A percentile compares a stretch with the other conserved stretches of the same genome.
phyloP scores from a whole-genome alignment of 2,797 vertebrate species.

The Bovichtus diacanthus region DNA sequence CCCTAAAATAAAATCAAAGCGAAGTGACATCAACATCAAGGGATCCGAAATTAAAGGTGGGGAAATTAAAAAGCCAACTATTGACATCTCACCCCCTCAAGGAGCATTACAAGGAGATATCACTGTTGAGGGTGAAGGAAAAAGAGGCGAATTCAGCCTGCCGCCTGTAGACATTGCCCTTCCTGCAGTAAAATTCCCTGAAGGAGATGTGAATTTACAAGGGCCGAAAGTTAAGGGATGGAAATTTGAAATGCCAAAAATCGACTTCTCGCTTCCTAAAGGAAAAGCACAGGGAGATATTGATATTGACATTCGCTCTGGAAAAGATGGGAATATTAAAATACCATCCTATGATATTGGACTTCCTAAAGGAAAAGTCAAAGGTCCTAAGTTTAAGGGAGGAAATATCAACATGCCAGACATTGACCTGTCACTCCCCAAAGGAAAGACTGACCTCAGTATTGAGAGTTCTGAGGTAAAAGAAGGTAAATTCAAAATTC shows the following conservation, averaged over 20 bases:
- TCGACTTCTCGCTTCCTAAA: slow-evolving; percentile 70
- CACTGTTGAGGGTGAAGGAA: slow-evolving; percentile 5
- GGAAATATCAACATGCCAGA: slow-evolving; percentile 49
- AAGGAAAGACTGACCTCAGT: slow-evolving; percentile 33
- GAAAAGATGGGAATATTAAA: slow-evolving; percentile 53
- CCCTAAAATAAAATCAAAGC: slow-evolving; percentile 68
- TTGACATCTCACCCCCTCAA: slow-evolving; percentile 67
- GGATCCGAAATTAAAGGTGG: slow-evolving; percentile 47
- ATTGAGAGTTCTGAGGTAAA: slow-evolving; percentile 38
- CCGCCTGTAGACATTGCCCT: slow-evolving; percentile 54
- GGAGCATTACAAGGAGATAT: slow-evolving; percentile 38
- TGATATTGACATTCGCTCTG: slow-evolving; percentile 55
- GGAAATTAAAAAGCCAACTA: slow-evolving; percentile 52
- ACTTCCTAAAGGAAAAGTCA: slow-evolving; percentile 57
- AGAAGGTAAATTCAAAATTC: slow-evolving; percentile 73
- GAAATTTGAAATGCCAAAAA: slow-evolving; percentile 68
- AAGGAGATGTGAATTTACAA: slow-evolving; percentile 54
- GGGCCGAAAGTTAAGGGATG: slow-evolving; percentile 63
- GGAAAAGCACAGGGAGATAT: slow-evolving; percentile 61
- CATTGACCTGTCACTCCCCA: slow-evolving; percentile 58
- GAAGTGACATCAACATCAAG: slow-evolving; percentile 40
- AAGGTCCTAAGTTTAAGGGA: slow-evolving; percentile 28
- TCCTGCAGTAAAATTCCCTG: slow-evolving; percentile 57
- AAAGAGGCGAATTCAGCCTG: slow-evolving; percentile 41
- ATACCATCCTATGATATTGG: slow-evolving; percentile 51